These are phyloP conservation scores for Synanthedon formicaeformis DNA, from an alignment of 2,888 invertebrate genomes.

Conservation along the genomic window DNA sequence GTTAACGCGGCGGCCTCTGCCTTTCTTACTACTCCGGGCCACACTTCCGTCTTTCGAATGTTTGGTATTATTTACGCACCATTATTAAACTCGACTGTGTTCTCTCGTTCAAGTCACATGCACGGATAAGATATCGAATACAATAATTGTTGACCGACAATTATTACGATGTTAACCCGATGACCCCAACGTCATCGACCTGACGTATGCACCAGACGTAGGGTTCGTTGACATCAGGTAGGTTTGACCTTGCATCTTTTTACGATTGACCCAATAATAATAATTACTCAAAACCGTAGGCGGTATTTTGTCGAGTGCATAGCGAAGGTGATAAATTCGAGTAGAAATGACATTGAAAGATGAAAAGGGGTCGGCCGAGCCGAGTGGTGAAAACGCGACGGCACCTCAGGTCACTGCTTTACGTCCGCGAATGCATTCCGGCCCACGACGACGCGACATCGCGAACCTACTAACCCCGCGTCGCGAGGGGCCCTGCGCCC, in stretches of 20 bases:
- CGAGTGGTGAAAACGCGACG: constrained; percentile 62
- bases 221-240: constrained; percentile 63
- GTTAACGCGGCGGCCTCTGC: constrained; percentile 64
- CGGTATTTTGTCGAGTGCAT: neutral
- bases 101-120: neutral
- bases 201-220: constrained; percentile 54
- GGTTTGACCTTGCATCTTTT: constrained; percentile 60
- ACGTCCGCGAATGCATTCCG: constrained; percentile 70
- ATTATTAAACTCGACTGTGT: constrained; percentile 3
- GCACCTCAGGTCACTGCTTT: constrained; percentile 66
- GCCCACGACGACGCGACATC: constrained; percentile 66
- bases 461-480: constrained; percentile 70
- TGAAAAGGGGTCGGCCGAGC: constrained; percentile 44
- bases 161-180: constrained; percentile 23
- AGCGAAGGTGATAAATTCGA: neutral
- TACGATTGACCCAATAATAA: constrained; percentile 51
- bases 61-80: constrained; percentile 39
- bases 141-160: neutral
- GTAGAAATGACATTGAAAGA: constrained; percentile 6
- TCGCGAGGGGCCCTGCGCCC: constrained; percentile 64
- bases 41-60: constrained; percentile 57
- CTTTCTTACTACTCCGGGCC: constrained; percentile 42
- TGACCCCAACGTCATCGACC: constrained; percentile 62
- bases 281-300: constrained; percentile 4
- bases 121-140: neutral